Evolutionary conservation across 1,140 invertebrate genomes (phyloP).

Genomic region (Amyelois transitella): DNA sequence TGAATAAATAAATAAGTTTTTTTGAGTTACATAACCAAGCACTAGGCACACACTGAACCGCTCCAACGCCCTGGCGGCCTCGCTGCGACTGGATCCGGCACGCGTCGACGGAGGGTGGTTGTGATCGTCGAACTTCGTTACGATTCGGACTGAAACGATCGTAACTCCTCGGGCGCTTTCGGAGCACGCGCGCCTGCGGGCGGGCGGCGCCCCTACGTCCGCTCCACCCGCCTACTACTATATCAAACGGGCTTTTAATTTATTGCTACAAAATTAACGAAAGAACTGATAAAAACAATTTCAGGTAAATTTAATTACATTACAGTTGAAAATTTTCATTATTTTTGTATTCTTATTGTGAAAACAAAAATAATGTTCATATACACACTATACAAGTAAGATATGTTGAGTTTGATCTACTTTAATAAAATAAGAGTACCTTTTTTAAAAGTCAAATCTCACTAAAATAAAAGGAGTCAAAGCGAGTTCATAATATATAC

Average conservation of each 20-base stretch:
- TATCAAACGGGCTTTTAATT: constrained; percentile 51
- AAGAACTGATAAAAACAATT: not conserved
- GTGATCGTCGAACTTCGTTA: constrained; percentile 67
- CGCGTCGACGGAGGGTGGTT: constrained; percentile 58
- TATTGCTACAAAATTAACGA: constrained; percentile 37
- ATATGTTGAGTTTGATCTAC: no score
- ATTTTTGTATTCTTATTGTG: no score
- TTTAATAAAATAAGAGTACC: not conserved
- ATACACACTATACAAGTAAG: no score
- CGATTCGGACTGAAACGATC: constrained; percentile 62
- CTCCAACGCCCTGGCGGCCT: constrained; percentile 63
- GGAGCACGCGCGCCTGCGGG: constrained; percentile 65
- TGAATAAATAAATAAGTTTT: constrained; percentile 72
- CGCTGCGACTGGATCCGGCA: constrained; percentile 66
- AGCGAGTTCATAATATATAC: not conserved
- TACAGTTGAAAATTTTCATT: no score
- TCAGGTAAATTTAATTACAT: not conserved
- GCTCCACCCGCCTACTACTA: constrained; percentile 49
- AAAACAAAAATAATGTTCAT: no score
- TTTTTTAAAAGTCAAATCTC: not conserved
- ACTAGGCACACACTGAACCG: constrained; percentile 49
- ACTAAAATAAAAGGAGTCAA: not conserved
- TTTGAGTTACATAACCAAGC: constrained; percentile 70
- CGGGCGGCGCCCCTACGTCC: constrained; percentile 54
- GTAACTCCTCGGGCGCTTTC: constrained; percentile 55